Base-by-base conservation (phyloP, 2,113 vertebrate species). In the Vireo altiloquus region DNA sequence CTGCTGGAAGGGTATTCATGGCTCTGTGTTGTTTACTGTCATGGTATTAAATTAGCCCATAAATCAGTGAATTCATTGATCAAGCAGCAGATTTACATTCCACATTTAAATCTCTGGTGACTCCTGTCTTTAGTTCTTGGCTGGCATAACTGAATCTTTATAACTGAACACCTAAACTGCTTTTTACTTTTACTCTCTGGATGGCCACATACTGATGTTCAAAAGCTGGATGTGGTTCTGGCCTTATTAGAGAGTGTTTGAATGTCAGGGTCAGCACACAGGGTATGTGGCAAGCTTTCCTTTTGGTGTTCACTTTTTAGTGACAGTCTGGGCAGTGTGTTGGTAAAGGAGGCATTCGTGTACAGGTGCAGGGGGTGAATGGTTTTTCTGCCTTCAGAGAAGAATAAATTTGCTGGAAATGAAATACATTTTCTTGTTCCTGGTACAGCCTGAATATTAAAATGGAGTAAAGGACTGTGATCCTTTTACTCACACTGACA, bases 401-500 rank as follows among this genome's bases (percentile, higher is more conserved):
- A 53, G 7, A 81, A 40, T 27, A 39, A 33, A n/a, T 78, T 66
- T 49, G 13, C 89, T 77, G 33, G 39, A 81, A 90, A 63, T 40
- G 0, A 77, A 82, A 70, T 56, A 56, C 1, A 1, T 22, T 71
- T 54, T 57, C 53, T 87, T 68, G 15, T 12, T 87, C 10, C 40
- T 88, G 24, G 22, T 81, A 68, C 37, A 5, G 31, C 64, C 76
- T 25, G 7, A 75, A 70, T 65, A 39, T 56, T 86, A 15, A 80
- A 86, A 81, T 74, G 64, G 75, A 52, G 35, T 77, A 78, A 83
- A 81, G 90, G 88, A 47, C 85, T 88, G 30, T 16, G 94, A 81
- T 95, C 85, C 87, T 70, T 95, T 90, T 52, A 88, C 91, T 94
- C 76, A 56, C 60, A 4, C 68, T 89, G 90, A 90, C 88, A 95